Evolutionary conservation across 2,888 invertebrate genomes (phyloP).

Genomic region (Drosophila parthenogenetica): DNA sequence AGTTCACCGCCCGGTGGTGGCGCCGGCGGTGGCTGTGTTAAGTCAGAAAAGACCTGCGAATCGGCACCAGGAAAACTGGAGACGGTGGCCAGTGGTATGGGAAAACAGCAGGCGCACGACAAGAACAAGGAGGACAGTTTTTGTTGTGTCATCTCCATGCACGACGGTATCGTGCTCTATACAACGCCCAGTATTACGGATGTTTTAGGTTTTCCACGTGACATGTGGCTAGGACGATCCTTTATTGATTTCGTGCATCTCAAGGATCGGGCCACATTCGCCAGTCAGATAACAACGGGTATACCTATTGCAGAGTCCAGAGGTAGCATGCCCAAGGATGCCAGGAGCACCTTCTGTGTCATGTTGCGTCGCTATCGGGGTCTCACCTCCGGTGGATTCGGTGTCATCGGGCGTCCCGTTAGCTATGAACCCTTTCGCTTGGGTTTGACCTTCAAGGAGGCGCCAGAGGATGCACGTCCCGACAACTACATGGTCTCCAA

Average conservation of each 20-base stretch:
- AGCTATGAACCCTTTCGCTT: slow-evolving; percentile 90
- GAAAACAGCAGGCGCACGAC: slow-evolving; percentile 34
- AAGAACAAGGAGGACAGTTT: slow-evolving; percentile 88
- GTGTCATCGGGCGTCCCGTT: slow-evolving; percentile 87
- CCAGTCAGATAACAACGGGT: slow-evolving; percentile 90
- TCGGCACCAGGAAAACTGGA: slow-evolving; percentile 73
- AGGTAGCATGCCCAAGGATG: slow-evolving; percentile 84
- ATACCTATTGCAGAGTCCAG: slow-evolving; percentile 87
- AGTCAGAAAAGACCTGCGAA: slow-evolving; percentile 75
- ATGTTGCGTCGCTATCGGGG: slow-evolving; percentile 89
- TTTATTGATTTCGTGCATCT: slow-evolving; percentile 95
- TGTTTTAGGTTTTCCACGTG: slow-evolving; percentile 91
- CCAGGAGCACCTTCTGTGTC: slow-evolving; percentile 87
- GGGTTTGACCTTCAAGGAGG: slow-evolving; percentile 89
- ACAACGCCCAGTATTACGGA: slow-evolving; percentile 89
- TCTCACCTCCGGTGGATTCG: slow-evolving; percentile 87
- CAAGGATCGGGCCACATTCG: slow-evolving; percentile 90
- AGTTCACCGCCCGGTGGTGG: neutral
- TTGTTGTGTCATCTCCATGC: slow-evolving; percentile 92
- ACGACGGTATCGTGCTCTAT: slow-evolving; percentile 92
- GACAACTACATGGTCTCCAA: slow-evolving; percentile 83
- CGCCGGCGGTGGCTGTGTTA: slow-evolving; percentile 19
- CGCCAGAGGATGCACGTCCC: slow-evolving; percentile 85
- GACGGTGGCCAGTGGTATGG: slow-evolving; percentile 1
- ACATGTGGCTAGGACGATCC: slow-evolving; percentile 94